Evolutionary conservation across 2,797 vertebrate genomes (phyloP).

Genomic region (Rhincodon typus): DNA sequence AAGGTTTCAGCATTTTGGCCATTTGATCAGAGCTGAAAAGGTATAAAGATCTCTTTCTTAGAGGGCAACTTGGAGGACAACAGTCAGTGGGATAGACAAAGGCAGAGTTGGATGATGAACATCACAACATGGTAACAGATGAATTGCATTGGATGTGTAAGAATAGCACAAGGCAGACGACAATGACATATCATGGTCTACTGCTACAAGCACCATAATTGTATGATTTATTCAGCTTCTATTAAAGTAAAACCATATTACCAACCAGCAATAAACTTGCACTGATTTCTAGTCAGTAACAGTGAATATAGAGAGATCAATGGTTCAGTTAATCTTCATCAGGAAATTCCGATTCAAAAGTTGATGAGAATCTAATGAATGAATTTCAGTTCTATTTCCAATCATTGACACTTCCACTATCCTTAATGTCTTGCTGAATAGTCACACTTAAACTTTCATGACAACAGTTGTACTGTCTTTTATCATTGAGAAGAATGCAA

Average conservation of each 20-base stretch:
- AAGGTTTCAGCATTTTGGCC: too few relatives aligned
- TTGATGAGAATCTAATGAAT: not conserved
- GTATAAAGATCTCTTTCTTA: not conserved
- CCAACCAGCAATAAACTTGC: not conserved
- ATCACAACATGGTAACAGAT: not conserved
- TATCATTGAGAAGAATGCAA: not conserved
- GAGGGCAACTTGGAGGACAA: not conserved
- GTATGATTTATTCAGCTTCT: not conserved
- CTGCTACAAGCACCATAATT: not conserved
- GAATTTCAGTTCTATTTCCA: not conserved
- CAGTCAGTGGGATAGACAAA: too few relatives aligned
- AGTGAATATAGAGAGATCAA: not conserved
- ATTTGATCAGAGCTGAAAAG: not conserved
- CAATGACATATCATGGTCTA: too few relatives aligned
- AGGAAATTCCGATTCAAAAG: not conserved
- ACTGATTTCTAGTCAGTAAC: not conserved
- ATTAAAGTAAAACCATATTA: not conserved
- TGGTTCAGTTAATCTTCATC: not conserved
- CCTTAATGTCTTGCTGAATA: not conserved
- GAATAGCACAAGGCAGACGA: too few relatives aligned
- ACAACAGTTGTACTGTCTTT: not conserved
- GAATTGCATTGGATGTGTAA: too few relatives aligned
- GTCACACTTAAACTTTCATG: not conserved
- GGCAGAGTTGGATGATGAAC: not conserved
- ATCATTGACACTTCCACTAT: not conserved